Evolutionary conservation across 2,797 vertebrate genomes (phyloP).

Genomic region (Zonotrichia albicollis): DNA sequence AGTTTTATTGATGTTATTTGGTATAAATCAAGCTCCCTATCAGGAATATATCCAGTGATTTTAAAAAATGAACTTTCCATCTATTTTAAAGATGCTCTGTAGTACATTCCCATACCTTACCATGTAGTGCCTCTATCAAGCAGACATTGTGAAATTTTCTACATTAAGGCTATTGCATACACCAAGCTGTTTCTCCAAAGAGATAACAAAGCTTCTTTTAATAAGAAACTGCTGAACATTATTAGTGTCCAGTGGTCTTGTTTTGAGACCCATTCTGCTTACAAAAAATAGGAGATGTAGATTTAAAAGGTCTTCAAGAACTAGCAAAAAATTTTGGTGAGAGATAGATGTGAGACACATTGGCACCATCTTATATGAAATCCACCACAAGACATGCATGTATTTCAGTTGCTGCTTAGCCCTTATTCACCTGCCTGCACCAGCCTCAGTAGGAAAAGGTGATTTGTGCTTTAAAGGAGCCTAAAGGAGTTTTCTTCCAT

Average conservation of each 20-base stretch:
- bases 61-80: not conserved
- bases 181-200: not conserved
- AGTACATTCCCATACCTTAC: not conserved
- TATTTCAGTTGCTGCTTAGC: not conserved
- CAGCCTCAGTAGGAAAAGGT: not conserved
- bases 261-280: not conserved
- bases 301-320: not conserved
- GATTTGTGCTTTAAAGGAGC: not conserved
- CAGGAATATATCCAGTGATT: not conserved
- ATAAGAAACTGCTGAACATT: not conserved
- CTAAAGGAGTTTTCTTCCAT: not conserved
- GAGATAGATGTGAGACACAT: not conserved
- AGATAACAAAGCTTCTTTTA: not conserved
- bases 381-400: rapidly evolving
- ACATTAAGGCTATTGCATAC: not conserved
- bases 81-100: not conserved
- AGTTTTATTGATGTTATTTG: not conserved
- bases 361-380: not conserved
- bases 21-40: not conserved
- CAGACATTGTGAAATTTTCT: not conserved
- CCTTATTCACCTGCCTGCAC: not conserved
- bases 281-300: not conserved
- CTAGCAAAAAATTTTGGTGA: not conserved
- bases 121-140: not conserved
- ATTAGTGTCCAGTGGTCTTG: not conserved